These are phyloP conservation scores for Pyrocephalus nanus DNA, from an alignment of 2,797 vertebrate species.

Conservation along the genomic window DNA sequence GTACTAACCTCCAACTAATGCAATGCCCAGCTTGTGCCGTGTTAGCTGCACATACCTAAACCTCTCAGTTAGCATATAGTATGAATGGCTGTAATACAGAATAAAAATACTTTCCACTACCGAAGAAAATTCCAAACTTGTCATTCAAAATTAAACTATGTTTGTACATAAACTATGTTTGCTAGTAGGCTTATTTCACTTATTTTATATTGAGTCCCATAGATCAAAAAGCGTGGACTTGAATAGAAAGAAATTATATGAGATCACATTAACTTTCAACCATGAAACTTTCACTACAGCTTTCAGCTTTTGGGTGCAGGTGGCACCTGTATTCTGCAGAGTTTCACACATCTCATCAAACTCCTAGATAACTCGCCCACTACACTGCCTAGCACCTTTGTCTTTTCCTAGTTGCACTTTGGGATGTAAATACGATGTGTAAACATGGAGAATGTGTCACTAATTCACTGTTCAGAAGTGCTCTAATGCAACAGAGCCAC, in stretches of 20 bases:
- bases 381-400: neutral
- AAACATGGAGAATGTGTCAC: neutral
- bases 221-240: neutral
- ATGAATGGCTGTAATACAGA: neutral
- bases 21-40: neutral
- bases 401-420: neutral
- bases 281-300: neutral
- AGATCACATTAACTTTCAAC: neutral
- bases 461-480: neutral
- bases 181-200: neutral
- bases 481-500: neutral
- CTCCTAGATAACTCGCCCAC: neutral
- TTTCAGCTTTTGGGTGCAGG: neutral
- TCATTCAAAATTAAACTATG: neutral
- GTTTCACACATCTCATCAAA: neutral
- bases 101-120: neutral
- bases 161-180: neutral
- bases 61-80: neutral
- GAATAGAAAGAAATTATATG: neutral
- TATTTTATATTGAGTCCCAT: neutral
- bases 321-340: neutral
- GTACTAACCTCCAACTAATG: neutral
- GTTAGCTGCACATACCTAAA: neutral
- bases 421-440: neutral
- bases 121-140: neutral